Base-by-base conservation (phyloP, 2,113 vertebrate genomes). In the Thryonomys swinderianus region DNA sequence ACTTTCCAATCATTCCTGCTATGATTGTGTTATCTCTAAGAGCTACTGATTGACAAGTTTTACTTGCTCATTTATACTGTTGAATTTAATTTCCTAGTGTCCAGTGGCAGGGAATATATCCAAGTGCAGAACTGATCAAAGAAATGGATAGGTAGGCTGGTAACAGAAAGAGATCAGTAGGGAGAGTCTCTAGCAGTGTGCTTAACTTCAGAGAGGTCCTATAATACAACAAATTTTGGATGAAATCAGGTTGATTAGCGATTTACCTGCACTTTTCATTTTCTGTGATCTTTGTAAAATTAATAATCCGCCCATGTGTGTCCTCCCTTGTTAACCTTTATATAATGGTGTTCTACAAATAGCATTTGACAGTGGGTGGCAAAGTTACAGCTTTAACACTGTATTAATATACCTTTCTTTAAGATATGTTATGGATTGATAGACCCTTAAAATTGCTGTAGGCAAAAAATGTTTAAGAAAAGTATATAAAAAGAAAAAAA, bases 401-500 rank as follows among this genome's bases (percentile, higher is more conserved):
- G 8, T 45, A 62, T 4, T 82, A 34, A 91, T 96, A 91, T 88
- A 57, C 34, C 93, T 96, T 92, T 85, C 84, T 91, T 90, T 97
- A 90, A 95, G 96, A 78, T 83, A 62, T 96, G 51, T 10, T 88
- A 79, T 42, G 79, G n/a, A 78, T 25, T 53, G 17, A 88, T 85
- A 32, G 34, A 76, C 25, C 94, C 57, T 62, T 48, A 48, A n/a
- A 84, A 83, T 27, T n/a, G 32, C 32, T 90, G 1, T 51, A 94
- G 74, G 81, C 53, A 94, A 90, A 95, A 95, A 82, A 88, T 83
- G 90, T 74, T 20, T 11, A 78, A 94, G n/a, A 89, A 64, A 81
- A 96, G 94, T 9, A 5, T 76, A 83, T 14, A 42, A 16, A 48
- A 25, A 34, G 1, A 10, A 14, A 64, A 5, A 85, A 61, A 18